Base-by-base conservation (phyloP, 2,797 vertebrate species). In the Schizothorax lantsangensis region DNA sequence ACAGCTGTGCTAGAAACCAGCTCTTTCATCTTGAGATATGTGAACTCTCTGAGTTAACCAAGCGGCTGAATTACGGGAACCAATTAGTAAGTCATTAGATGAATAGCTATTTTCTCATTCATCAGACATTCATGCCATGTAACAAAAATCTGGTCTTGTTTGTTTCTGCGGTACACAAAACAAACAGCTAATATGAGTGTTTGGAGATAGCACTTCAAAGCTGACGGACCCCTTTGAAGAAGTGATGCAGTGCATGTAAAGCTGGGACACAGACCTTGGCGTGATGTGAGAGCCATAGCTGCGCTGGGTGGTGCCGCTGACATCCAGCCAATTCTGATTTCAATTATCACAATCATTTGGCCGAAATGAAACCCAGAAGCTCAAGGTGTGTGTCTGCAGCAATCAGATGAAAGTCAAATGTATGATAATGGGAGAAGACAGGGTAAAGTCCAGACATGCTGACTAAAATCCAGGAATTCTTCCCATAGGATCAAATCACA, bases 1-100 rank as follows among this genome's bases (percentile, higher is more conserved):
- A 95, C 94, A 93, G 94, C 95, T 95, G 95, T 93, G 93, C 96
- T 93, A 97, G 97, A 98, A 98, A 97, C 98, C 97, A 98, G 98
- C 97, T 99, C 98, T 98, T 98, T 97, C 96, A 94, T 94, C 96
- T 94, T 94, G 97, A 97, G 96, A 96, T 92, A 92, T 90, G 36
- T 90, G 91, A 93, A 93, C 91, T 91, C 91, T 86, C 87, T 89
- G 83, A 79, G 89, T 91, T 45, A 84, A 88, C 68, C 84, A 88
- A 84, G 87, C 89, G 82, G 47, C 54, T 77, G 23, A 45, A 89
- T 90, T 79, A 82, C 54, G 26, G 77, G 85, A 91, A 87, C 86
- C 47, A 90, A 89, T 90, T 90, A 85, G 88, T 79, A 86, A 89
- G 86, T 91, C 84, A 82, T 89, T 88, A 83, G 57, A 74, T 88